Conservation (phyloP, 1,140 invertebrate species). For the Triops longicaudatus region DNA sequence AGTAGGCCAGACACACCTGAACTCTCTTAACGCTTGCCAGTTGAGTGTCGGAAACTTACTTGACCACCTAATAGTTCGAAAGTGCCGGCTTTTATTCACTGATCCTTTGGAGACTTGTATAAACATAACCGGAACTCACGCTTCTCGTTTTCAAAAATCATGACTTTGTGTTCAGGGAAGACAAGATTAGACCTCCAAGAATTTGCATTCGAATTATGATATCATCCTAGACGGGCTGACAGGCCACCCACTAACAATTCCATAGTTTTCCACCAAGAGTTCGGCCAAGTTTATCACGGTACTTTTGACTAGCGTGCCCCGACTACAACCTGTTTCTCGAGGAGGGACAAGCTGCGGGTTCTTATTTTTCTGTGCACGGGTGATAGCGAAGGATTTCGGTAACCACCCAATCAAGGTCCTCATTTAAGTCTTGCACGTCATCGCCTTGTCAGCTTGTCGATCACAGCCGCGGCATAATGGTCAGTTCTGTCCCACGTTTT, state of each 20-base stretch:
- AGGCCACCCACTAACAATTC: background rate
- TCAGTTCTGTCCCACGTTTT: background rate
- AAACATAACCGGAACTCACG: background rate
- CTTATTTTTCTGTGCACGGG: too few species aligned
- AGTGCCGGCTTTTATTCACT: background rate
- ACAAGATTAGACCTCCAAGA: background rate
- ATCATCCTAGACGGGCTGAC: background rate
- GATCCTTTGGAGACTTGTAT: background rate
- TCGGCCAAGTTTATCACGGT: background rate
- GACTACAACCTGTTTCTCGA: background rate
- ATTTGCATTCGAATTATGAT: conserved; percentile 3
- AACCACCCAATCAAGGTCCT: conserved; percentile 3
- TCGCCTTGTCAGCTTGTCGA: conserved; percentile 10
- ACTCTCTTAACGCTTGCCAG: too few species aligned
- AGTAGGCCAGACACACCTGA: too few species aligned
- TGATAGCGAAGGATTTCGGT: background rate
- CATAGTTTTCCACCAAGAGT: background rate
- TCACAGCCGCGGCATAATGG: background rate
- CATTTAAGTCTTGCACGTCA: background rate
- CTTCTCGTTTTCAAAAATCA: background rate
- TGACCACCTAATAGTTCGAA: too few species aligned
- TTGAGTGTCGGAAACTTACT: too few species aligned
- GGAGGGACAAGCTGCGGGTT: background rate
- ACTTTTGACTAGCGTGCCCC: background rate
- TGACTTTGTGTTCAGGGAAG: background rate